These are phyloP conservation scores for Porites lobata DNA, from an alignment of 92 coral and sea anemone species.

Conservation along the genomic window DNA sequence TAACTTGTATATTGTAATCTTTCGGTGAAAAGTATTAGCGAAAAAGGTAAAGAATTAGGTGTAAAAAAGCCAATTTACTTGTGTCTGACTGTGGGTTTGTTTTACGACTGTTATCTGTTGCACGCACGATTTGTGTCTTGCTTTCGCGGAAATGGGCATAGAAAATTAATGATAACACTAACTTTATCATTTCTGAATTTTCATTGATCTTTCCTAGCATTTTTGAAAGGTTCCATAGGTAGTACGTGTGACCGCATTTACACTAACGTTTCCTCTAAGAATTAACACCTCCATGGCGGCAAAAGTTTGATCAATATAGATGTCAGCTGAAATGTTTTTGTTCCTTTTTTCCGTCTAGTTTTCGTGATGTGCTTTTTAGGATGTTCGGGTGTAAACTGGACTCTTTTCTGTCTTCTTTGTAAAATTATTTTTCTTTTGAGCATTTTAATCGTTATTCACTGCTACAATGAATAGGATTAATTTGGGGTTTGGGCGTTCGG, in stretches of 20 bases:
- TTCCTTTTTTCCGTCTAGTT: too few species aligned
- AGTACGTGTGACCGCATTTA: background rate
- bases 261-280: background rate
- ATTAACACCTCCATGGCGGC: background rate
- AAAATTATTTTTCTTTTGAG: background rate
- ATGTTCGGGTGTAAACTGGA: background rate
- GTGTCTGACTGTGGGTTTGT: conserved; percentile 2
- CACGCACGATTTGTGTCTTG: conserved; percentile 15
- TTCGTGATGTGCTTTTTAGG: too few species aligned
- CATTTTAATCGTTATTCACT: background rate
- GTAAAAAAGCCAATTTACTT: conserved; percentile 1
- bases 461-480: background rate
- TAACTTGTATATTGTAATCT: too few species aligned
- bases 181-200: background rate
- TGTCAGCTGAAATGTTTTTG: too few species aligned
- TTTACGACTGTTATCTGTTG: conserved; percentile 23
- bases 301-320: too few species aligned
- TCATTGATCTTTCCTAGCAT: background rate
- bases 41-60: background rate
- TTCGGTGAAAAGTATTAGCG: background rate
- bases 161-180: conserved; percentile 16
- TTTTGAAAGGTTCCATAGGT: background rate
- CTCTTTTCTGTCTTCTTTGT: background rate
- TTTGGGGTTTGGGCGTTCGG: background rate
- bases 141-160: conserved; percentile 26